Conservation (phyloP, 2,797 vertebrate genomes). For the Hippoglossus hippoglossus region DNA sequence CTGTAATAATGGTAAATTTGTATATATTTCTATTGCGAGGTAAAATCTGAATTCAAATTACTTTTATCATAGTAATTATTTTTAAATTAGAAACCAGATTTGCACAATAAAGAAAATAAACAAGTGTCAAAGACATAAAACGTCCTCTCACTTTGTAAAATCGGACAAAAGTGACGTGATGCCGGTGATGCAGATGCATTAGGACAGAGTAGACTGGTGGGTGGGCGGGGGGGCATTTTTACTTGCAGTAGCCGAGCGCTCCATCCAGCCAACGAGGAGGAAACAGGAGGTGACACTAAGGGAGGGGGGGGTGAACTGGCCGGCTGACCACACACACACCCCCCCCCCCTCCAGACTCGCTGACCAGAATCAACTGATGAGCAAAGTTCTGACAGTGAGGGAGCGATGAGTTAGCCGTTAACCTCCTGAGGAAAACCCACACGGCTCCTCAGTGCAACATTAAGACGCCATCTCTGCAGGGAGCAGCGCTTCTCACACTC, state of each 20-base stretch:
- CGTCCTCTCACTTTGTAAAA: not conserved
- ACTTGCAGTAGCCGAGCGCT: constrained; percentile 31
- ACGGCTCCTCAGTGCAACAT: not conserved
- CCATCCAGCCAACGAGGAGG: constrained; percentile 31
- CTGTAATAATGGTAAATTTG: too few relatives aligned
- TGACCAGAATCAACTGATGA: constrained; percentile 41
- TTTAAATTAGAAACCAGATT: too few relatives aligned
- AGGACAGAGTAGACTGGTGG: constrained; percentile 25
- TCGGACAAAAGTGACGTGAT: not conserved
- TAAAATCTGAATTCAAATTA: too few relatives aligned
- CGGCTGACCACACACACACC: constrained; percentile 37
- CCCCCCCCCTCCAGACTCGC: constrained; percentile 21
- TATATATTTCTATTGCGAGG: too few relatives aligned
- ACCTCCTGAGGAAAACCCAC: too few relatives aligned
- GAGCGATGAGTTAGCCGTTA: not conserved
- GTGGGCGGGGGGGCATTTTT: constrained; percentile 2
- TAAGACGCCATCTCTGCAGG: not conserved
- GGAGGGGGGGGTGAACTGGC: constrained; percentile 16
- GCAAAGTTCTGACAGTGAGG: constrained; percentile 40
- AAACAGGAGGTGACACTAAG: constrained; percentile 57
- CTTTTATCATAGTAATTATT: too few relatives aligned
- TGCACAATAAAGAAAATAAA: too few relatives aligned
- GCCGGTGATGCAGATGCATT: constrained; percentile 49
- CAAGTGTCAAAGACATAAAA: not conserved
- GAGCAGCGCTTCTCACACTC: too few relatives aligned